Percentiles rank a stretch among this genome's conserved stretches.
Conservation (phyloP, 2,113 vertebrate species). For the Cynopterus brachyotis region DNA sequence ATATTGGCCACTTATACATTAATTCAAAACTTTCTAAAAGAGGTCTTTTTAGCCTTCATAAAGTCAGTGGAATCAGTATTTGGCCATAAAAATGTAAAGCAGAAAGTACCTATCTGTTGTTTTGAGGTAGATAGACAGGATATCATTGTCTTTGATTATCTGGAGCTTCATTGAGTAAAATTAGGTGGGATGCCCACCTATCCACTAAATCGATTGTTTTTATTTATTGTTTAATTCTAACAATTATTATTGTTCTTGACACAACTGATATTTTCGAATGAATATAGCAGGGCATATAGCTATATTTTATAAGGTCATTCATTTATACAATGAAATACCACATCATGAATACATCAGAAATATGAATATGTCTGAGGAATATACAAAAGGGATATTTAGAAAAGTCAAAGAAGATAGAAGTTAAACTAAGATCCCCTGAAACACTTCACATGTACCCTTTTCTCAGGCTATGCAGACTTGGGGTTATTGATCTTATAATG, state of each 20-base stretch:
- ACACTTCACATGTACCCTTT: background rate
- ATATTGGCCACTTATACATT: background rate
- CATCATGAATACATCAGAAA: background rate
- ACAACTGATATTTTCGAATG: background rate
- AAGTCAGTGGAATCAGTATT: background rate
- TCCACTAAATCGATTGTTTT: background rate
- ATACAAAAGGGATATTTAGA: background rate
- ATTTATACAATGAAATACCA: background rate
- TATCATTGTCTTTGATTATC: background rate
- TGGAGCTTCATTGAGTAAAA: background rate
- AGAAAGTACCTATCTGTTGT: background rate
- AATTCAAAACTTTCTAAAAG: background rate
- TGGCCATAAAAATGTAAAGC: background rate
- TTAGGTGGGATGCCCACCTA: background rate
- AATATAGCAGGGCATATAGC: background rate
- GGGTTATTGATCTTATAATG: background rate
- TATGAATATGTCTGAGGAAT: background rate
- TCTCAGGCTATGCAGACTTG: background rate
- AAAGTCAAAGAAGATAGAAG: background rate
- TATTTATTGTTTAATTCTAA: background rate
- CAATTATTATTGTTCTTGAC: background rate
- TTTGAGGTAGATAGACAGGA: background rate
- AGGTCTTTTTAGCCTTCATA: background rate
- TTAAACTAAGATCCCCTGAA: background rate
- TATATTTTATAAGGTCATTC: background rate